Evolutionary conservation across 2,797 vertebrate genomes (phyloP), one percentile per base, ranked within the genome.

Genomic region (Spondyliosoma cantharus): DNA sequence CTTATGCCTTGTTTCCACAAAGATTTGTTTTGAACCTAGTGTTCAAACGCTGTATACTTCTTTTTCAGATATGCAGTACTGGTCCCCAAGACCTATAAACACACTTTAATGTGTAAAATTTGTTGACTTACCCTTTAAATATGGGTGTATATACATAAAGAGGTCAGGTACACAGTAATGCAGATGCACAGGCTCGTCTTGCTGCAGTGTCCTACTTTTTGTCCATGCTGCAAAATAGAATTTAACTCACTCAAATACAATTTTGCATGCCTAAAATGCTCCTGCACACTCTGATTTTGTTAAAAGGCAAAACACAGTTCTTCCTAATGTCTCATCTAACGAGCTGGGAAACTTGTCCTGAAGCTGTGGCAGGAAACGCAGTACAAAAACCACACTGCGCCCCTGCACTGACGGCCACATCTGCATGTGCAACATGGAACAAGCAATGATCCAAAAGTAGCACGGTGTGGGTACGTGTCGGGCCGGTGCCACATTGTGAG

Each of bases 401-500:
- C 61, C 58, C 66, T 42, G 24, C 77, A 77, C 32, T 50, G 73
- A 73, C 62, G 85, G 58, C 82, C 2, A 37, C 80, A 67, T 78
- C 65, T 17, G 20, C 63, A 37, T 69, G 67, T 42, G 45, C 71
- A 66, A 43, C 53, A 68, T 63, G 45, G 78, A 89, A 59, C 65
- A 27, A 86, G 83, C 81, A 53, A 16, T 22, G 53, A 68, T 84
- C 86, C 77, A 82, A 89, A 90, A 90, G 89, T 53, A 78, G 85
- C 75, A 15, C 13, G 43, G 60, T 75, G 82, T 63, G 87, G 81
- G 76, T 50, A 65, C 29, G 1, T 20, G 56, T 71, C 48, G 14
- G 81, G 53, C 83, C 83, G 70, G 60, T 20, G 78, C 83, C 76
- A 82, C 81, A 76, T 62, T 74, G 81, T 82, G 69, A 90, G 79